A percentile compares a stretch with the other conserved stretches of the same genome.
Evolutionary conservation across 1,140 invertebrate species (phyloP).

Genomic region (Ostrea denselamellosa): DNA sequence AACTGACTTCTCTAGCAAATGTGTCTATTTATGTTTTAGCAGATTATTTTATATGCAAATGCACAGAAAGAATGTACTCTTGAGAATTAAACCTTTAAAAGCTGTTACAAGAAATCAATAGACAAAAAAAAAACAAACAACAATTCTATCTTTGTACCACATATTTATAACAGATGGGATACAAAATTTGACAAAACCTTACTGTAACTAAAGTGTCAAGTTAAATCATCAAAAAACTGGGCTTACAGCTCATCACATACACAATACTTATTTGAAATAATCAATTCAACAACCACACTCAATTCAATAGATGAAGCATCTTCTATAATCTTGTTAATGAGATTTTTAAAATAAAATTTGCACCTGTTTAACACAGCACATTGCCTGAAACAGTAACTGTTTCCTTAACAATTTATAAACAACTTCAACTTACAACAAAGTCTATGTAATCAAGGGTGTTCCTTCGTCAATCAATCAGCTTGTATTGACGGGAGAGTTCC

Average conservation of each 20-base stretch:
- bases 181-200: neutral
- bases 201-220: neutral
- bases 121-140: neutral
- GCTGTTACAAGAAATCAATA: neutral
- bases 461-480: neutral
- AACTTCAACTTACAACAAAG: neutral
- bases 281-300: too few relatives aligned
- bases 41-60: neutral
- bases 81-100: neutral
- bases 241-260: too few relatives aligned
- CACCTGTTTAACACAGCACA: neutral
- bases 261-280: too few relatives aligned
- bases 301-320: neutral
- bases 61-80: neutral
- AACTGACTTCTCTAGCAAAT: neutral
- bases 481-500: neutral
- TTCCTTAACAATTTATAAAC: neutral
- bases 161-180: neutral
- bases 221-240: too few relatives aligned
- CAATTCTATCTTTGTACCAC: neutral
- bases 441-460: neutral
- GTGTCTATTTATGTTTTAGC: neutral
- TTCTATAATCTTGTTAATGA: neutral
- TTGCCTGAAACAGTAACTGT: neutral
- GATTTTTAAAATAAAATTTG: neutral